Base-by-base conservation (phyloP, 2,888 invertebrate genomes). In the Thecocarcelia acutangulata region DNA sequence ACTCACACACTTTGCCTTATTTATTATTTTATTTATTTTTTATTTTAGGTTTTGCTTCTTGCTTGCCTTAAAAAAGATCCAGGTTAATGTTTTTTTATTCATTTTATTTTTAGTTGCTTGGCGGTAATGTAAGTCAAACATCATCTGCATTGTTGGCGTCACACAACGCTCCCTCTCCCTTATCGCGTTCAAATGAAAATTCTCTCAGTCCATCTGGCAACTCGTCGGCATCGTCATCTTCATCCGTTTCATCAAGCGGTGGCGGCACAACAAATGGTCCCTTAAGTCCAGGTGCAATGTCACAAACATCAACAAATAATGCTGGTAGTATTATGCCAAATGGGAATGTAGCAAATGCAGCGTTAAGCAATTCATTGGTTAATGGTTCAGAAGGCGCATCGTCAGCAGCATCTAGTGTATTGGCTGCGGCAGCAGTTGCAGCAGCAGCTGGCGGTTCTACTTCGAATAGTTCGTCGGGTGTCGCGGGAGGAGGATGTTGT, bases 161-260 rank as follows among this genome's bases (percentile, higher is more conserved):
- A 61, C 76, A 74, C 56, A 85, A 95, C 95, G 86, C 74, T 75
- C 86, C 95, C 85, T 95, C 96, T 86, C 95, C 95, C 72, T 94
- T 94, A 83, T 93, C 95, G 80, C 95, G 95, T 88, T 95, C 95
- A 88, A 95, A 95, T 86, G 94, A 94, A 84, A 90, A 93, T 83
- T 95, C 96, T 81, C 92, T 94, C 85, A 94, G 94, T 86, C 94
- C 95, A 58, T 94, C 94, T 83, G 94, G 94, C 75, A 90, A 88
- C 17, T 89, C 92, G 84, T 86, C 88, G 6, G 86, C 91, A 80
- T 87, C 88, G 0, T 87, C 91, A 77, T 88, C 90, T 46, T 89
- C 91, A 85, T 88, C 90, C 84, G 69, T 63, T 42, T 75, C 78
- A 61, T 73, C 78, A 79, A 73, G 72, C 72, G 78, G 78, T 59